phyloP scores from a whole-genome alignment of 2,113 vertebrate genomes.

The Neogale vison region DNA sequence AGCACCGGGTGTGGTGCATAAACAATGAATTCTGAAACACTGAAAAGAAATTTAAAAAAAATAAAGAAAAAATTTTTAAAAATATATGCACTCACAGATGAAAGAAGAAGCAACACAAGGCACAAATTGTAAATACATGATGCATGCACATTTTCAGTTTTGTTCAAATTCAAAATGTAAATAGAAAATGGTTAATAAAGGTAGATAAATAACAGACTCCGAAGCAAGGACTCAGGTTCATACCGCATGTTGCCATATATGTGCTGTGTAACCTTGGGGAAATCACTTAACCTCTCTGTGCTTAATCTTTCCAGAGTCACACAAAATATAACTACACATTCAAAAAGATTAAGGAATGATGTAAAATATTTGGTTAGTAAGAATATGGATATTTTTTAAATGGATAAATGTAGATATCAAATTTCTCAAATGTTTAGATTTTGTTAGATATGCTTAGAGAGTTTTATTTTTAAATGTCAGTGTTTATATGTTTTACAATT shows the following conservation, averaged over 20 bases:
- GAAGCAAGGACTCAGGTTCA: not conserved
- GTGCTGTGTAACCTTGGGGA: not conserved
- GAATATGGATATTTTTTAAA: not conserved
- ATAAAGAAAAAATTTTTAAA: not conserved
- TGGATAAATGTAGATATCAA: not conserved
- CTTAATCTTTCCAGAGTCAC: not conserved
- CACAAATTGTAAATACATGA: not conserved
- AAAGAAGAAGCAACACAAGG: not conserved
- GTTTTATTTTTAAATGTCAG: slow-evolving; percentile 18
- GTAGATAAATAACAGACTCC: not conserved
- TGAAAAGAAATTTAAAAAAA: no score
- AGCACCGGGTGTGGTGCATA: no score
- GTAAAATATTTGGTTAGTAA: not conserved
- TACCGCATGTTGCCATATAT: not conserved
- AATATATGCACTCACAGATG: not conserved
- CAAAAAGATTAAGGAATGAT: not conserved
- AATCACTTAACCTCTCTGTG: not conserved
- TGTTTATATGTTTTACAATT: not conserved
- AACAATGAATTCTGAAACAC: no score
- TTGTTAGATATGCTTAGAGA: not conserved
- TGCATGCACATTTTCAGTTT: not conserved
- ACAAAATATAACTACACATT: not conserved
- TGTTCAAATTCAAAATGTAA: not conserved
- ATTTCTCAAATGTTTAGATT: not conserved
- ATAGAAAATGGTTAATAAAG: not conserved